These are phyloP conservation scores for Oligia latruncula DNA, from an alignment of 2,888 invertebrate species.

Conservation along the genomic window DNA sequence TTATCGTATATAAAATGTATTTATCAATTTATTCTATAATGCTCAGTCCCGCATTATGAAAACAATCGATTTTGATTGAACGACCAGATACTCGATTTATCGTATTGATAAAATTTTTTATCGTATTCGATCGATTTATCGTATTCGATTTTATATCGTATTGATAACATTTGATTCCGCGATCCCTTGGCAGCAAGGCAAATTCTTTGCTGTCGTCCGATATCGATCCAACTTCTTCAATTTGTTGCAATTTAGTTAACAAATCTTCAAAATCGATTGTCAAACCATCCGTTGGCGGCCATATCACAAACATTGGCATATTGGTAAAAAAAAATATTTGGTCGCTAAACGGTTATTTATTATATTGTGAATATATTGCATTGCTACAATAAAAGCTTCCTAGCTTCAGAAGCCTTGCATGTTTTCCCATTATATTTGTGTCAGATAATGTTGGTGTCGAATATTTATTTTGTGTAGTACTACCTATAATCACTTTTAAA, in stretches of 20 bases:
- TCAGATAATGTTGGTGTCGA: conserved; percentile 70
- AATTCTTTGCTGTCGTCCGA: not conserved
- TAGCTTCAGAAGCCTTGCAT: conserved; percentile 85
- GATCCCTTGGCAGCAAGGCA: not conserved
- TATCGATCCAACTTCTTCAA: conserved; percentile 1
- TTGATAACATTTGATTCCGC: not conserved
- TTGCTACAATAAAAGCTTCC: conserved; percentile 81
- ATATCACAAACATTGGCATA: conserved; percentile 57
- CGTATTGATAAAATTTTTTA: not conserved
- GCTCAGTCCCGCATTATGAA: conserved; percentile 50
- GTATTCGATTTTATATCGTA: no score
- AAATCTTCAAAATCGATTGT: conserved; percentile 64
- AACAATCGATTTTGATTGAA: conserved; percentile 63
- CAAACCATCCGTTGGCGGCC: conserved; percentile 57
- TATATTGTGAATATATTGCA: conserved; percentile 72
- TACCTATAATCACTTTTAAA: conserved; percentile 44
- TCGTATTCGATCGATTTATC: no score
- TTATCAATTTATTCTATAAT: conserved; percentile 51
- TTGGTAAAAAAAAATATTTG: conserved; percentile 19
- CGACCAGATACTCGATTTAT: not conserved
- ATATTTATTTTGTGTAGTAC: conserved; percentile 59
- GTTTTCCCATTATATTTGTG: conserved; percentile 76
- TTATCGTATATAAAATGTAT: conserved; percentile 48
- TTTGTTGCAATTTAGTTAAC: not conserved
- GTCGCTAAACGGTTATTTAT: conserved; percentile 61